Conservation (phyloP, 1,140 invertebrate genomes). For the Araneus ventricosus region DNA sequence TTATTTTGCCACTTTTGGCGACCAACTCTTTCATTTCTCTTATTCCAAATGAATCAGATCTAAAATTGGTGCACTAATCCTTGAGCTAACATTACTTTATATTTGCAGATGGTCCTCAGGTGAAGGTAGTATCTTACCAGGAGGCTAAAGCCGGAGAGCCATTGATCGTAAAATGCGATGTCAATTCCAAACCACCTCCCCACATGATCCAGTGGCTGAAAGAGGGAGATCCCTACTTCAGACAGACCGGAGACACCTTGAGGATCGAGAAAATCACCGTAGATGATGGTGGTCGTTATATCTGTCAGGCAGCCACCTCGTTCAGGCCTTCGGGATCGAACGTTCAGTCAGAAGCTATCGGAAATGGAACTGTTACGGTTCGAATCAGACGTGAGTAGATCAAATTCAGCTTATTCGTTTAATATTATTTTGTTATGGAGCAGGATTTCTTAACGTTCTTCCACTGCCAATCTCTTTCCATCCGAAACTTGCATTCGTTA, state of each 20-base stretch:
- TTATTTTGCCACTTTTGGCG: no score
- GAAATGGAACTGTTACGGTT: conserved; percentile 88
- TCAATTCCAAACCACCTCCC: conserved; percentile 88
- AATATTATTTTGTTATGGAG: no score
- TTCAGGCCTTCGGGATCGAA: conserved; percentile 85
- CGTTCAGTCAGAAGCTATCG: conserved; percentile 83
- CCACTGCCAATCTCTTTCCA: no score
- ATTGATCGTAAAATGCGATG: conserved; percentile 91
- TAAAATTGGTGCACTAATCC: background rate
- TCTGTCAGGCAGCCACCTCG: conserved; percentile 90
- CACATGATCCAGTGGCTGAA: conserved; percentile 92
- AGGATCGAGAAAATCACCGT: conserved; percentile 87
- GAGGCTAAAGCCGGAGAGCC: conserved; percentile 91
- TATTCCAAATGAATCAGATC: no score
- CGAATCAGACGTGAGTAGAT: conserved; percentile 85
- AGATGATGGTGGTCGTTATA: conserved; percentile 91
- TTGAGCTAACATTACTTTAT: background rate
- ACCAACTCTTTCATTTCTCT: no score
- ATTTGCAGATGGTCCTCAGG: conserved; percentile 86
- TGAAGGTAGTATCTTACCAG: conserved; percentile 80
- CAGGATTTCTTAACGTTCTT: no score
- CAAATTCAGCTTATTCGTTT: no score
- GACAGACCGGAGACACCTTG: conserved; percentile 88
- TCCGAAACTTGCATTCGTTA: no score
- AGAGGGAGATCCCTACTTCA: conserved; percentile 90